Evolutionary conservation across 1,140 invertebrate genomes (phyloP), one percentile per base, ranked within the genome.

Genomic region (Cherax quadricarinatus): DNA sequence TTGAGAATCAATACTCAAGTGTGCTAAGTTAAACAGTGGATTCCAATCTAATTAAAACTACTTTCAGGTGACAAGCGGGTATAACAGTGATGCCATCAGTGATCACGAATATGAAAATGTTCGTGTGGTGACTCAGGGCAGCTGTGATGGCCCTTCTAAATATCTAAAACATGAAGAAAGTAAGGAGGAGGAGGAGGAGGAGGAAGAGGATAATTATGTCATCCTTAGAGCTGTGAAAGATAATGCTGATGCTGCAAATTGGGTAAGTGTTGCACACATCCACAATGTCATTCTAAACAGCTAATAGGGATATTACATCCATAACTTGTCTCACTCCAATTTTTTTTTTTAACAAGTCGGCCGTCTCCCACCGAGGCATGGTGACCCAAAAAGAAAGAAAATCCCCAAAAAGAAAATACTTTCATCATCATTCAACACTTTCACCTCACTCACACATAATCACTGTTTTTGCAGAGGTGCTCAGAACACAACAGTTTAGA

Each of bases 81-180:
- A 93, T 79, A 93, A 93, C 87, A 93, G 93, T 86, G 93, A 93
- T 66, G 86, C 93, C 60, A 89, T 93, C 49, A 93, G 93, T 82
- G 93, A 93, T 57, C 93, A 93, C 57, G 93, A 93, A 62, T 93
- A 93, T 75, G 93, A 93, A 53, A 93, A 93, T 84, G 79, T 93
- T 60, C 93, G 86, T 24, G 78, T 93, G 24, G 30, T 79, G 79
- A 93, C 78, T 83, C 81, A 48, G 79, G 66, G 48, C 86, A 75
- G 51, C 18, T n/a, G n/a, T 21, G 73, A 73, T 30, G n/a, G 18
- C 21, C 73, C 84, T 6, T 57, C 86, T 24, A 86, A 81, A 30
- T 60, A 87, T 75, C 48, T 62, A 24, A 81, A 85, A 62, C 30
- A 62, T 14, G 83, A 75, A n/a, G 70, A 24, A 57, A 12, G 62